Conservation (phyloP, 1,140 invertebrate genomes). For the Pogonus chalceus region DNA sequence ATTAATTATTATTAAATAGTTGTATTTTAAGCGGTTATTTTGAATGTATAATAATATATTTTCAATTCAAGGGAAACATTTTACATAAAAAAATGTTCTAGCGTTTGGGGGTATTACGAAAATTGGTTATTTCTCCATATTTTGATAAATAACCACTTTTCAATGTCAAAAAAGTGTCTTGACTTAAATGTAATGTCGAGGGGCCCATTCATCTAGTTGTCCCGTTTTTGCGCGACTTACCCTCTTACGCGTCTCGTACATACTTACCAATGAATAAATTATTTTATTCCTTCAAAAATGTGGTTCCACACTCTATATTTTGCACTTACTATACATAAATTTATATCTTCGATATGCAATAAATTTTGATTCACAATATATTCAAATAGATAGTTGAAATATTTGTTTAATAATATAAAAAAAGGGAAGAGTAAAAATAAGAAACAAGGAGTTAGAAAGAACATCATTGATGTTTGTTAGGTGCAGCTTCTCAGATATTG, state of each 20-base stretch:
- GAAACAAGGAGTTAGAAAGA: neutral
- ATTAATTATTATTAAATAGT: too few relatives aligned
- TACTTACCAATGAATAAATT: constrained; percentile 7
- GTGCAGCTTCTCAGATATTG: constrained; percentile 3
- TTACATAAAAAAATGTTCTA: too few relatives aligned
- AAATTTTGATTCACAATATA: neutral
- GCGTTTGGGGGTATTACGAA: too few relatives aligned
- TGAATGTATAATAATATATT: too few relatives aligned
- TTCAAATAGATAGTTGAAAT: neutral
- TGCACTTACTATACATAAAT: neutral
- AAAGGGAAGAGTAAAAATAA: too few relatives aligned
- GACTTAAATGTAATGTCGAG: constrained; percentile 9
- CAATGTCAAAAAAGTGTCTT: constrained; percentile 29
- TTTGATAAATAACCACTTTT: constrained; percentile 30
- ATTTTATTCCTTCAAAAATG: neutral
- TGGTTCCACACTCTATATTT: neutral
- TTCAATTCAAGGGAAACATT: too few relatives aligned
- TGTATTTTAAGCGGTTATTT: too few relatives aligned
- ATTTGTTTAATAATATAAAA: neutral
- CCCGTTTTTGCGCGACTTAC: neutral
- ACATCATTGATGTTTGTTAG: neutral
- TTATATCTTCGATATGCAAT: neutral
- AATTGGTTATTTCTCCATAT: constrained; percentile 13
- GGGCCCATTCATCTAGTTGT: neutral
- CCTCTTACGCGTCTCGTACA: neutral